phyloP scores from a whole-genome alignment of 1,140 invertebrate species.

The Lutraria rhynchaena region DNA sequence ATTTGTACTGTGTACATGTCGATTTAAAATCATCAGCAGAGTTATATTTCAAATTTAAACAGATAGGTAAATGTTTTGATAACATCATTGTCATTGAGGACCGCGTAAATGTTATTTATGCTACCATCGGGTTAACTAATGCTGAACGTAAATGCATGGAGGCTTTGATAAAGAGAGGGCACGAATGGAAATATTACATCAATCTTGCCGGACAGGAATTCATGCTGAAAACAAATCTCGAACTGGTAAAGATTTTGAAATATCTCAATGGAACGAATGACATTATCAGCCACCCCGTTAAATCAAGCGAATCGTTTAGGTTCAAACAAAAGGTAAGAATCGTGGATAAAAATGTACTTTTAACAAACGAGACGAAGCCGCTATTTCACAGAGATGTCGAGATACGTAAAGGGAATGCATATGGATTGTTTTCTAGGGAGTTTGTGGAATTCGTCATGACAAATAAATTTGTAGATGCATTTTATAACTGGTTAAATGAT shows the following conservation, averaged over 20 bases:
- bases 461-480: background rate
- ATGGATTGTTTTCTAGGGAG: conserved; percentile 15
- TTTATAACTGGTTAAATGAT: conserved; percentile 10
- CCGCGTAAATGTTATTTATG: conserved; percentile 43
- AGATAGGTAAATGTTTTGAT: conserved; percentile 19
- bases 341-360: background rate
- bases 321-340: background rate
- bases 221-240: conserved; percentile 74
- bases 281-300: conserved; percentile 56
- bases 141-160: conserved; percentile 71
- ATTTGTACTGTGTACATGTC: conserved; percentile 80
- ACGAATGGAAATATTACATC: conserved; percentile 77
- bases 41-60: background rate
- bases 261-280: conserved; percentile 71
- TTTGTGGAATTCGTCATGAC: background rate
- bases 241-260: conserved; percentile 73
- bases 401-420: conserved; percentile 20
- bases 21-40: conserved; percentile 66
- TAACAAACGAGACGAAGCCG: conserved; percentile 2
- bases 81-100: conserved; percentile 58
- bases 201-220: conserved; percentile 78
- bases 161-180: background rate
- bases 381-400: conserved; percentile 2
- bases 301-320: background rate
- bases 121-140: conserved; percentile 59